A percentile compares a stretch with the other conserved stretches of the same genome.
Evolutionary conservation across 1,140 invertebrate species (phyloP).

Genomic region (Chymomyza costata): DNA sequence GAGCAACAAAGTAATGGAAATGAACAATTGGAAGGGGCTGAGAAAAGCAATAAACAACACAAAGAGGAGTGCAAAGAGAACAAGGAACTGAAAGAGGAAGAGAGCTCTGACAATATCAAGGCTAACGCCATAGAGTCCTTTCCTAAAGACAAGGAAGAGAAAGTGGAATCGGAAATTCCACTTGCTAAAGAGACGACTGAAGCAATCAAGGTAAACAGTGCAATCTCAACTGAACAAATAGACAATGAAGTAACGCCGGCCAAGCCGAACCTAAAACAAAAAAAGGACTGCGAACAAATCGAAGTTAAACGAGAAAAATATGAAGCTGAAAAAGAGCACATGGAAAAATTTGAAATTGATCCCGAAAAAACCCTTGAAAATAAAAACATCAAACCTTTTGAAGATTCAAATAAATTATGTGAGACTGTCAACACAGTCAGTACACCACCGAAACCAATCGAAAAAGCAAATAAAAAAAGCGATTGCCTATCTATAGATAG

Average conservation of each 20-base stretch:
- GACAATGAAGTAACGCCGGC: too few species aligned
- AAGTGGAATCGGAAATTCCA: constrained; percentile 1
- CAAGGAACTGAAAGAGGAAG: not conserved
- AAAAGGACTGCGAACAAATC: too few species aligned
- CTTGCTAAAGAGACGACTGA: not conserved
- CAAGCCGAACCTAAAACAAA: too few species aligned
- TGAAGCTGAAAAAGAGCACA: too few species aligned
- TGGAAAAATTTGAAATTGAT: too few species aligned
- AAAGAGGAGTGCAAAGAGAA: constrained; percentile 1
- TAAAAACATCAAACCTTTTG: too few species aligned
- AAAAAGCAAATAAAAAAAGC: not conserved
- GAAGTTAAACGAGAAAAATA: too few species aligned
- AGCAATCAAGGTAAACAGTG: constrained; percentile 5
- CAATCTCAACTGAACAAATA: constrained; percentile 42
- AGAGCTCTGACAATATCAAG: not conserved
- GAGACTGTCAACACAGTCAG: not conserved
- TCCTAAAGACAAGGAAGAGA: not conserved
- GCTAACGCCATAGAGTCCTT: too few species aligned
- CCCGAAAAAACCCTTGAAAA: too few species aligned
- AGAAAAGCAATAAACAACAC: constrained; percentile 3
- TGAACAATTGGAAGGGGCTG: constrained; percentile 8
- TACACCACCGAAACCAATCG: not conserved
- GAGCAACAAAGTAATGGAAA: constrained; percentile 6
- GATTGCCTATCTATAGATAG: too few species aligned
- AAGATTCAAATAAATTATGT: too few species aligned